phyloP scores from a whole-genome alignment of 2,797 vertebrate species.

The Orientallactaga sibirica region DNA sequence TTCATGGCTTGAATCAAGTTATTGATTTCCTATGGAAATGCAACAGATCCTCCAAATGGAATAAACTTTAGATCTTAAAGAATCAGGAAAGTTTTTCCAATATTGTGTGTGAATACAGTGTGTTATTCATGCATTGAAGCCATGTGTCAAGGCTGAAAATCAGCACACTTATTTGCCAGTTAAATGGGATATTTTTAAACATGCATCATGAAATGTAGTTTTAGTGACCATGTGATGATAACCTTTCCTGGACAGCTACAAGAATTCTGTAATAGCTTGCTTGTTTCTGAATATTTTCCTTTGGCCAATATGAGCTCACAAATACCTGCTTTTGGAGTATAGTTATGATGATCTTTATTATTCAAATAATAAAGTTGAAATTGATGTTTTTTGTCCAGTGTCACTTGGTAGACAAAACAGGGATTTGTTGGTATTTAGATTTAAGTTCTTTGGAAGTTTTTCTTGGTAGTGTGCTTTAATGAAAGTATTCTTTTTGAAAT shows the following conservation, averaged over 20 bases:
- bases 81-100: not conserved
- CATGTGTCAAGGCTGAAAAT: slow-evolving; percentile 52
- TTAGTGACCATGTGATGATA: not conserved
- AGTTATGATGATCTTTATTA: not conserved
- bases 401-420: not conserved
- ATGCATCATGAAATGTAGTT: slow-evolving; percentile 45
- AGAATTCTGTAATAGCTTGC: not conserved
- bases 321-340: not conserved
- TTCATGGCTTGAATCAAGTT: slow-evolving; percentile 44
- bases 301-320: not conserved
- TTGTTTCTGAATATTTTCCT: not conserved
- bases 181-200: slow-evolving; percentile 25
- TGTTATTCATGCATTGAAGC: slow-evolving; percentile 21
- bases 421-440: not conserved
- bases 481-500: not conserved
- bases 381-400: not conserved
- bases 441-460: slow-evolving; percentile 8
- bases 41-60: slow-evolving; percentile 13
- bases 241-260: not conserved
- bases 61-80: slow-evolving; percentile 25
- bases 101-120: slow-evolving; percentile 22
- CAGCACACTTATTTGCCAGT: slow-evolving; percentile 29
- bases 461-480: slow-evolving; percentile 1
- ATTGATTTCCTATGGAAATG: slow-evolving; percentile 43
- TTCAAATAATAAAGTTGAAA: slow-evolving; percentile 35